A percentile compares a stretch with the other conserved stretches of the same genome.
These are phyloP conservation scores for Phoxinus dragarum DNA, from an alignment of 2,797 vertebrate genomes.

Conservation along the genomic window DNA sequence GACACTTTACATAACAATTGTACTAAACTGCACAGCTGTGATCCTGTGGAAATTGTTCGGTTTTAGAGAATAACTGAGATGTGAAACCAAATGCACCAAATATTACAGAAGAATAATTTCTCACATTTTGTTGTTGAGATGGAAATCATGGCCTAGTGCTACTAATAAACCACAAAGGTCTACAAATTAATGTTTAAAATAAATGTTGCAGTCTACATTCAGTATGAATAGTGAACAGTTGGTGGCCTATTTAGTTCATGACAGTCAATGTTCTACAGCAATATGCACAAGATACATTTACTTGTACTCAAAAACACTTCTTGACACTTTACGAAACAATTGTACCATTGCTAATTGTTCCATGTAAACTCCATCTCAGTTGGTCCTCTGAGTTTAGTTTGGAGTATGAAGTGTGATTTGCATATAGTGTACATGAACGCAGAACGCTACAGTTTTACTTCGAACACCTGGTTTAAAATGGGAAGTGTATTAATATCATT, in stretches of 20 bases:
- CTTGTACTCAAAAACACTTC: constrained; percentile 1
- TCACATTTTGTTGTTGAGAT: not conserved
- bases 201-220: not conserved
- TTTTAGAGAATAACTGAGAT: not conserved
- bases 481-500: not conserved
- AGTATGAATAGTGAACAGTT: not conserved
- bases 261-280: not conserved
- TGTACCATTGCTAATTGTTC: no score
- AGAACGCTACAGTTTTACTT: not conserved
- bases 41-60: not conserved
- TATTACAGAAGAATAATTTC: not conserved
- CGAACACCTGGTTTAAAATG: not conserved
- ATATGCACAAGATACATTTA: not conserved
- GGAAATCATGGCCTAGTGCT: not conserved
- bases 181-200: not conserved
- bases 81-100: not conserved
- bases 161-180: not conserved
- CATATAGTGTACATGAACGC: not conserved
- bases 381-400: not conserved
- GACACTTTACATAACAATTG: constrained; percentile 1
- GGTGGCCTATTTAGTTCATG: not conserved
- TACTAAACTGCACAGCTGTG: constrained; percentile 17
- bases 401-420: not conserved
- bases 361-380: not conserved
- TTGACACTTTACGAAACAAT: constrained; percentile 3